Evolutionary conservation across 2,113 vertebrate genomes (phyloP), one percentile per base, ranked within the genome.

Genomic region (Petroica traversi): DNA sequence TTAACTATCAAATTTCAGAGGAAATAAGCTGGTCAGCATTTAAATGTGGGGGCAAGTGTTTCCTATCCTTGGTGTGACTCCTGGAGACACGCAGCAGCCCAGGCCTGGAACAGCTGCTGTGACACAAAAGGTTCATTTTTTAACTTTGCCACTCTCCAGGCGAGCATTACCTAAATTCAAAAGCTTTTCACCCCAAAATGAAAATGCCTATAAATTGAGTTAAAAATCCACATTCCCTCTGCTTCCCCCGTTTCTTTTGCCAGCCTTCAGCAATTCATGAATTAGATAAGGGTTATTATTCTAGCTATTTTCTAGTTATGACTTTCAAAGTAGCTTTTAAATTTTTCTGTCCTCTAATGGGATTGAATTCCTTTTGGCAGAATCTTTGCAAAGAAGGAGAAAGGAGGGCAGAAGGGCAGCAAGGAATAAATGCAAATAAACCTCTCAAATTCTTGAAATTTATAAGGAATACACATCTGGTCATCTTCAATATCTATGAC

Each of bases 101-200:
- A 9, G 0, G 1, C 6, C 16, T 26, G n/a, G 58, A 84, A 72
- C 13, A 19, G 31, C 18, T 1, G 0, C 13, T 0, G 1, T 16
- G 49, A 61, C 33, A 51, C 33, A 31, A n/a, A 75, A 54, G 19
- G 19, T 40, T 87, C 3, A 1, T 23, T 19, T 78, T 64, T 24
- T 4, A 8, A 29, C 43, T 72, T 25, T 9, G 24, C 18, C 22
- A 3, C 9, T 62, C 18, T n/a, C 64, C 20, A 29, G 33, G 34
- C 73, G 0, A 67, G 16, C 22, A 13, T 17, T 34, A 31, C n/a
- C 12, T 11, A 12, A 52, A 59, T 41, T 71, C 31, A 48, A 29
- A 78, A 43, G 48, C 28, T 80, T 46, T 45, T n/a, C 14, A 59
- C 6, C 31, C 43, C 9, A 66, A 82, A 51, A 77, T 17, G 25